Evolutionary conservation across 2,888 invertebrate species (phyloP), one percentile per base, ranked within the genome.

Genomic region (Noctua pronuba): DNA sequence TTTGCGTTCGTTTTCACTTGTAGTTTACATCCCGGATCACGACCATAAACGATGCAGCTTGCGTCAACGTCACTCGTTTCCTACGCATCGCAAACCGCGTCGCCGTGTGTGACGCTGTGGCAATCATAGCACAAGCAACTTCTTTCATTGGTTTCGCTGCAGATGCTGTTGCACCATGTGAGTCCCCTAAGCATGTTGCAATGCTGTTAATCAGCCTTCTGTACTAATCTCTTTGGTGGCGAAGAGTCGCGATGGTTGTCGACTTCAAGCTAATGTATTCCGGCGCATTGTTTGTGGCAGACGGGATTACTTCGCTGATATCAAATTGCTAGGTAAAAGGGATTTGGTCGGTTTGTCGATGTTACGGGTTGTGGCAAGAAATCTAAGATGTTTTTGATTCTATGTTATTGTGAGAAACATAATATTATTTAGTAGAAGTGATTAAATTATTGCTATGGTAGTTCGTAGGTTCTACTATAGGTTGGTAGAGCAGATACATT

Each of bases 191-290:
- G 10, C 52, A 3, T 52, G 10, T 52, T 52, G 3, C 3, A 3
- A 24, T 11, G 52, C 24, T 24, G 24, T 52, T 55, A 21, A 21
- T 21, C 31, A 21, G 1, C 5, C 78, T 78, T 78, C 73, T 78
- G 81, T 16, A 8, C 0, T 3, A 2, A 16, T 11, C 3, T 73
- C 7, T 64, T 21, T 38, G 1, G 11, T 55, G 35, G 77, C 73
- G 71, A 74, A 77, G 74, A 83, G 70, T 80, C 84, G 86, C 91
- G 92, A 92, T 93, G 88, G 85, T 92, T 93, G 91, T 89, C 94
- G 94, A 94, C 94, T 95, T 90, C 91, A 86, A 92, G 91, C 92
- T 95, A 96, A 95, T 96, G 94, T 94, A 95, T 95, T 96, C 95
- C 91, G 90, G 87, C 76, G 93, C 92, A 95, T 95, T 96, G 95